Percentiles rank a stretch among this genome's conserved stretches.
Conservation (phyloP, 2,888 invertebrate species). For the Serripes groenlandicus region DNA sequence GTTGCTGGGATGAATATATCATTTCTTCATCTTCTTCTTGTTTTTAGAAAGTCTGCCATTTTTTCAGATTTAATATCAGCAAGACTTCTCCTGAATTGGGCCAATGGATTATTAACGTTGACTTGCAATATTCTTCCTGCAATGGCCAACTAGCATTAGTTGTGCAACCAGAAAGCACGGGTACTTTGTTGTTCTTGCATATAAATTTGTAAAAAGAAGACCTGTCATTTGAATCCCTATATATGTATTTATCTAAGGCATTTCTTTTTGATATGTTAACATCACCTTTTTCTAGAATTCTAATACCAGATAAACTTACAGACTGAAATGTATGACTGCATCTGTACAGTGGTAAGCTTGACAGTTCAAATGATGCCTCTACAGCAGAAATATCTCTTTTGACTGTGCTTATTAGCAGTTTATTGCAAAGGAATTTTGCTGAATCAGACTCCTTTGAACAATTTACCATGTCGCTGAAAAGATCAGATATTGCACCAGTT, state of each 20-base stretch:
- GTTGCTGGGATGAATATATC: constrained; percentile 25
- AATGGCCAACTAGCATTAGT: constrained; percentile 65
- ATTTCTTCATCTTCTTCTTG: neutral
- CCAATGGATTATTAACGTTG: constrained; percentile 57
- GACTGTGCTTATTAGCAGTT: constrained; percentile 64
- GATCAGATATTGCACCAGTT: constrained; percentile 59
- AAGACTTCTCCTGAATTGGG: constrained; percentile 63
- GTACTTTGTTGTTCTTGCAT: constrained; percentile 49
- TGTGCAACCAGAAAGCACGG: constrained; percentile 46
- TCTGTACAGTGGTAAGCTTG: constrained; percentile 46
- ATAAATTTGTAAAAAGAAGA: constrained; percentile 58
- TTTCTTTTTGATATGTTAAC: constrained; percentile 46
- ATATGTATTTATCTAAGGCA: constrained; percentile 60
- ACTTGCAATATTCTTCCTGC: constrained; percentile 59
- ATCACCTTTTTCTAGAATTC: constrained; percentile 51
- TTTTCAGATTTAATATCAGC: constrained; percentile 61
- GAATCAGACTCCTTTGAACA: constrained; percentile 21
- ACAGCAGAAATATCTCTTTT: constrained; percentile 68
- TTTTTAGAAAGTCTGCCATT: constrained; percentile 45
- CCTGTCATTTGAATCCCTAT: constrained; percentile 36
- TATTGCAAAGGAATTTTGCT: constrained; percentile 53
- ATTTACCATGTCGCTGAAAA: constrained; percentile 59
- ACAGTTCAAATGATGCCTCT: constrained; percentile 61
- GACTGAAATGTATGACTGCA: constrained; percentile 62
- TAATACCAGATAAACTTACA: constrained; percentile 61